Evolutionary conservation across 1,140 invertebrate species (phyloP).

Genomic region (Drosophila willistoni): DNA sequence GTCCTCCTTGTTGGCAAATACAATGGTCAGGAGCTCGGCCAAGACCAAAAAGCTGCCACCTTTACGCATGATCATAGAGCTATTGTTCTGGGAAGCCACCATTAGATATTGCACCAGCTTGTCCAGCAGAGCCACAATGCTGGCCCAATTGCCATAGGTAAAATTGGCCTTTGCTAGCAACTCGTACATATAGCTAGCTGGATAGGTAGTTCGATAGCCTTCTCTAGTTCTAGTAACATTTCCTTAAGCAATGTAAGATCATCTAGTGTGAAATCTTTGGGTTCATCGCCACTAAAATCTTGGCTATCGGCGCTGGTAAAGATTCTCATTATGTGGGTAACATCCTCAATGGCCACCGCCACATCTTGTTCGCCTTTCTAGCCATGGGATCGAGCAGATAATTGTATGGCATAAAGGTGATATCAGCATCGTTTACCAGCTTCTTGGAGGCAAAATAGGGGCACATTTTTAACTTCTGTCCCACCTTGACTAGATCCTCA

Average conservation of each 20-base stretch:
- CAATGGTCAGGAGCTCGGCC: constrained; percentile 89
- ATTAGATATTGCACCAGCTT: constrained; percentile 91
- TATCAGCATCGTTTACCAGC: constrained; percentile 93
- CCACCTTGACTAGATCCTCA: constrained; percentile 95
- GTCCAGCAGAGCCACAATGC: constrained; percentile 88
- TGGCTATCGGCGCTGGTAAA: constrained; percentile 65
- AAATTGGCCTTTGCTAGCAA: constrained; percentile 87
- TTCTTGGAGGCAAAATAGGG: constrained; percentile 97
- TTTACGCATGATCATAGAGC: constrained; percentile 87
- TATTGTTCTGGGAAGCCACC: constrained; percentile 85
- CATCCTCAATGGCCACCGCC: constrained; percentile 92
- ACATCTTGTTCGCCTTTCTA: constrained; percentile 92
- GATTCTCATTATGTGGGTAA: constrained; percentile 86
- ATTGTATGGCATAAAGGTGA: constrained; percentile 99
- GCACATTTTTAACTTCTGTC: constrained; percentile 94
- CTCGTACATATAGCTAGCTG: constrained; percentile 91
- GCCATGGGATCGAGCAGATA: constrained; percentile 97
- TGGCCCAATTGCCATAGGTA: constrained; percentile 65
- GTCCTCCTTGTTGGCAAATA: constrained; percentile 85
- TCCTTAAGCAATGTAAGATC: constrained; percentile 91
- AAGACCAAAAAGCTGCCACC: constrained; percentile 91
- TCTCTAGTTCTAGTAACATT: constrained; percentile 91
- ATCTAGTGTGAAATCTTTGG: constrained; percentile 91
- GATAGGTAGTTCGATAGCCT: constrained; percentile 89
- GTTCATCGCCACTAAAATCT: constrained; percentile 58